A percentile compares a stretch with the other conserved stretches of the same genome.
Evolutionary conservation across 2,113 vertebrate species (phyloP).

Genomic region (Saguinus midas): DNA sequence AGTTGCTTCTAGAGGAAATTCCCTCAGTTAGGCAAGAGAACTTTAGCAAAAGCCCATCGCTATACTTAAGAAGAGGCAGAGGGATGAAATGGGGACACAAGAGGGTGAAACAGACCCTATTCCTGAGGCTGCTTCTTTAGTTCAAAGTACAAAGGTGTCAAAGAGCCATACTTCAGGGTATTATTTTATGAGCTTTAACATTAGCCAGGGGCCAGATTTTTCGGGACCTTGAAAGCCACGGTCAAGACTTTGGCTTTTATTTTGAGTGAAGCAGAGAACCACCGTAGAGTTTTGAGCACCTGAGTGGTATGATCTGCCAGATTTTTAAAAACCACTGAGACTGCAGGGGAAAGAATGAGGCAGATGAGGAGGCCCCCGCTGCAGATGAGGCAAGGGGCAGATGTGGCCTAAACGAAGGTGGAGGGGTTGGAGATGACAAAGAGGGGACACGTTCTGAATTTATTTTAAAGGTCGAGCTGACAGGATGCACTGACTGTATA

Average conservation of each 20-base stretch:
- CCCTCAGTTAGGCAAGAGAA: neutral
- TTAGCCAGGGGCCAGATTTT: neutral
- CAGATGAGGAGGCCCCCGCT: neutral
- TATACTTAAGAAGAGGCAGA: neutral
- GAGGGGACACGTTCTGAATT: neutral
- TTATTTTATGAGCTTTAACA: neutral
- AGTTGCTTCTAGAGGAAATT: neutral
- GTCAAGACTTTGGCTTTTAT: neutral
- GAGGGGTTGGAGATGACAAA: neutral
- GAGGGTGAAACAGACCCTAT: neutral
- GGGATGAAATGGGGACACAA: neutral
- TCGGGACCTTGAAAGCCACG: neutral
- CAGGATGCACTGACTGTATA: neutral
- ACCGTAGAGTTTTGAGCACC: neutral
- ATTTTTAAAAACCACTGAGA: neutral
- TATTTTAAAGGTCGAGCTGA: neutral
- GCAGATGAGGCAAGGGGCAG: too few relatives aligned
- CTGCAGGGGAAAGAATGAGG: neutral
- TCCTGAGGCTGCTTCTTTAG: neutral
- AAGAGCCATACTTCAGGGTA: neutral
- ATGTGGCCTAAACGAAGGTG: neutral
- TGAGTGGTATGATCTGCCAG: neutral
- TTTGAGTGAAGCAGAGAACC: neutral
- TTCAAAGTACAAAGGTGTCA: neutral
- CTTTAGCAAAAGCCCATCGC: neutral